Conservation (phyloP, 2,113 vertebrate genomes). For the Xenopus tropicalis region DNA sequence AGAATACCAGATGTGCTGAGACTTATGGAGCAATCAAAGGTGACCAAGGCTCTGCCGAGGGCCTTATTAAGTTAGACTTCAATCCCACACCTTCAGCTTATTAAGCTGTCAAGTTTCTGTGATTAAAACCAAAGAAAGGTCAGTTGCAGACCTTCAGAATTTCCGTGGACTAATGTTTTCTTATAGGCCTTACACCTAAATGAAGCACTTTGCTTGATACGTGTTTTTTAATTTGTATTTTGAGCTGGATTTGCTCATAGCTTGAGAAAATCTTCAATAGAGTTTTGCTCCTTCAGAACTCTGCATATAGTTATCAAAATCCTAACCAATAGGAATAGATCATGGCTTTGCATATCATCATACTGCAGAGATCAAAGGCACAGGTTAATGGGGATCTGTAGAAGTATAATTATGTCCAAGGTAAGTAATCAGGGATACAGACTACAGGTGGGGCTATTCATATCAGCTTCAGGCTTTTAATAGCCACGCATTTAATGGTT, state of each 20-base stretch:
- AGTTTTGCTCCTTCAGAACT: slow-evolving; percentile 66
- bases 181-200: slow-evolving; percentile 80
- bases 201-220: slow-evolving; percentile 81
- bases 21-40: slow-evolving; percentile 98
- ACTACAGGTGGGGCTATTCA: slow-evolving; percentile 65
- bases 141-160: slow-evolving; percentile 85
- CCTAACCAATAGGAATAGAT: slow-evolving; percentile 66
- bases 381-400: slow-evolving; percentile 75
- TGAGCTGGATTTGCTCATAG: slow-evolving; percentile 67
- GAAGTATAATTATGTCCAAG: slow-evolving; percentile 76
- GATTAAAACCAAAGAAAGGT: slow-evolving; percentile 99
- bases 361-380: slow-evolving; percentile 76
- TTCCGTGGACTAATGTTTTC: slow-evolving; percentile 85
- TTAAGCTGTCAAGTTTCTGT: slow-evolving; percentile 96
- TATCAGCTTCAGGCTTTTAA: slow-evolving; percentile 79
- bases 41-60: slow-evolving; percentile 87
- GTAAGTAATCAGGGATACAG: slow-evolving; percentile 65
- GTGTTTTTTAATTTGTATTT: slow-evolving; percentile 68
- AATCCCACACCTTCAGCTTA: slow-evolving; percentile 98
- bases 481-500: slow-evolving; percentile 70
- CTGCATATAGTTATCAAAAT: slow-evolving; percentile 76
- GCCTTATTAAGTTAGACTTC: slow-evolving; percentile 96
- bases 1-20: slow-evolving; percentile 91
- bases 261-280: slow-evolving; percentile 68
- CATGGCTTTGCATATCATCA: slow-evolving; percentile 81